These are phyloP conservation scores for Clistopyga incitator DNA, from an alignment of 2,888 invertebrate genomes.

Conservation along the genomic window DNA sequence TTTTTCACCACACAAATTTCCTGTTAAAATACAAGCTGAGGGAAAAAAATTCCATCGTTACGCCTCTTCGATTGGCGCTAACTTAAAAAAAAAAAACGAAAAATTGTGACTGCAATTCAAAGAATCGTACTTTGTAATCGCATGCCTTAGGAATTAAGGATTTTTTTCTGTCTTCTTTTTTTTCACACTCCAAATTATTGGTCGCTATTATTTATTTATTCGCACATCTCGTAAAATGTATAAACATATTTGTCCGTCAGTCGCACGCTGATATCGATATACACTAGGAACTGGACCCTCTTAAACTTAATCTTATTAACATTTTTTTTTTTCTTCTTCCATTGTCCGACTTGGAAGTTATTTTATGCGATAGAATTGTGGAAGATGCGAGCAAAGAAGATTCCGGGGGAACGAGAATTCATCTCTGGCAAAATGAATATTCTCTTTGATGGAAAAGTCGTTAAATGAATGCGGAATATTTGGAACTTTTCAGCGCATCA, in stretches of 20 bases:
- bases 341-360: background rate
- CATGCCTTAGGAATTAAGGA: conserved; percentile 9
- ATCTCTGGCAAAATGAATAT: no score
- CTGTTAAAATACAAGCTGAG: background rate
- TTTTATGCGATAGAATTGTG: background rate
- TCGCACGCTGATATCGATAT: conserved; percentile 1
- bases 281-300: conserved; percentile 56
- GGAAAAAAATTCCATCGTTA: no score
- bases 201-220: background rate
- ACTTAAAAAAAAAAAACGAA: no score
- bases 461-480: no score
- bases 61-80: background rate
- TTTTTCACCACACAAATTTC: background rate
- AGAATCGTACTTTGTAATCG: background rate
- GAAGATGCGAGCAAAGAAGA: background rate
- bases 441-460: no score
- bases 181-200: background rate
- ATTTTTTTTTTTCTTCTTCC: background rate
- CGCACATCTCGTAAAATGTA: conserved; percentile 38
- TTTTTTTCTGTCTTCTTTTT: no score
- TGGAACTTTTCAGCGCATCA: background rate
- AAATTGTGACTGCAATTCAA: no score
- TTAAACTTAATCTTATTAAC: conserved; percentile 5
- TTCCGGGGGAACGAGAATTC: no score
- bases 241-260: conserved; percentile 6